A percentile compares a stretch with the other conserved stretches of the same genome.
Conservation (phyloP, 2,797 vertebrate genomes). For the Caiman crocodilus region DNA sequence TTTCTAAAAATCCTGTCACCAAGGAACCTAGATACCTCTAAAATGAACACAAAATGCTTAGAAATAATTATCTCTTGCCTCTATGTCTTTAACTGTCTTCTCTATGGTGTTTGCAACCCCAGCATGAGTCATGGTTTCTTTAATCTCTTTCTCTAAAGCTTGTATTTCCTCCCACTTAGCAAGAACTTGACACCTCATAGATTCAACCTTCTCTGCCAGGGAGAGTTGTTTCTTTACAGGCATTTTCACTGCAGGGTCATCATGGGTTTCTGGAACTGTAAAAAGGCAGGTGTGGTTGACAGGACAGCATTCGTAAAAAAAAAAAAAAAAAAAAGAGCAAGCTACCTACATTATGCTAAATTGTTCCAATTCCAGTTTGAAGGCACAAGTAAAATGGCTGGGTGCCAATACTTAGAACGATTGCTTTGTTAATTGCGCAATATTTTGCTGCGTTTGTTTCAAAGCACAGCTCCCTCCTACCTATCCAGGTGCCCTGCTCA, state of each 20-base stretch:
- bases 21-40: not conserved
- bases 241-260: not conserved
- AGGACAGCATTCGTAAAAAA: not conserved
- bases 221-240: not conserved
- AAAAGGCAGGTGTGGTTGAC: not conserved
- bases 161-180: conserved; percentile 78
- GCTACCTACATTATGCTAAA: not conserved
- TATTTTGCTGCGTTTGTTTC: not conserved
- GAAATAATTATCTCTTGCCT: conserved; percentile 52
- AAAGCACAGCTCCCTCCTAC: not conserved
- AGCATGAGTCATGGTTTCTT: conserved; percentile 70
- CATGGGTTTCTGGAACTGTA: conserved; percentile 46
- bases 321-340: not conserved
- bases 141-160: conserved; percentile 78
- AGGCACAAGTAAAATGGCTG: not conserved
- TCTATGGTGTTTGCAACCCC: conserved; percentile 45
- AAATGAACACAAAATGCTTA: not conserved
- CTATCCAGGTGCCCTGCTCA: not conserved
- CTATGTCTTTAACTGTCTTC: conserved; percentile 70
- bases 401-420: not conserved
- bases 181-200: conserved; percentile 78
- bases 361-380: not conserved
- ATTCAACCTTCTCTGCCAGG: conserved; percentile 60
- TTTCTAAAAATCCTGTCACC: rapidly evolving
- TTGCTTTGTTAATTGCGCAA: not conserved